Evolutionary conservation across 2,113 vertebrate species (phyloP).

Genomic region (Rissa tridactyla): DNA sequence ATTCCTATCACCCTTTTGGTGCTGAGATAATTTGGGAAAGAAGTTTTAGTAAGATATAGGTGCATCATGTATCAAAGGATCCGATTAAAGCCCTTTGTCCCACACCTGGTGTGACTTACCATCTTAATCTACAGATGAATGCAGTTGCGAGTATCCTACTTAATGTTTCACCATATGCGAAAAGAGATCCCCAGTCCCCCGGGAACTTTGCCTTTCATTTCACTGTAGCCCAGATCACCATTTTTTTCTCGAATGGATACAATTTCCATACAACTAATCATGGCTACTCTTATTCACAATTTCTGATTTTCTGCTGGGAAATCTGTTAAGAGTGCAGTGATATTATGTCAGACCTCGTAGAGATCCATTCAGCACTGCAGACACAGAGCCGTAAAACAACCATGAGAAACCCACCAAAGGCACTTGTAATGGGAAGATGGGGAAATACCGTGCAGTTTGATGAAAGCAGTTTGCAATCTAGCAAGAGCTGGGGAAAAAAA

Average conservation of each 20-base stretch:
- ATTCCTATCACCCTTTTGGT: background rate
- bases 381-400: background rate
- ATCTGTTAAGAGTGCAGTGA: background rate
- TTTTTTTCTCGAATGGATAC: background rate
- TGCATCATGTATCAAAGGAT: background rate
- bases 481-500: background rate
- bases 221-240: background rate
- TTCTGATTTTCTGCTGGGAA: background rate
- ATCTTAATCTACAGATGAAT: background rate
- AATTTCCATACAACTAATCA: background rate
- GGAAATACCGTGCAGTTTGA: constrained; percentile 33
- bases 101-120: background rate
- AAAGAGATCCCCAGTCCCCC: background rate
- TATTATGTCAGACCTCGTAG: background rate
- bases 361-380: background rate
- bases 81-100: background rate
- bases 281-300: background rate
- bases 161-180: background rate
- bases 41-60: background rate
- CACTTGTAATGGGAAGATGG: background rate
- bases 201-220: background rate
- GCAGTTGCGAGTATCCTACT: background rate
- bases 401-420: background rate
- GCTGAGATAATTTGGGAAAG: background rate
- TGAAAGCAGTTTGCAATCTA: constrained; percentile 54